Evolutionary conservation across 2,888 invertebrate species (phyloP), one percentile per base, ranked within the genome.

Genomic region (Halictus quadricinctus): DNA sequence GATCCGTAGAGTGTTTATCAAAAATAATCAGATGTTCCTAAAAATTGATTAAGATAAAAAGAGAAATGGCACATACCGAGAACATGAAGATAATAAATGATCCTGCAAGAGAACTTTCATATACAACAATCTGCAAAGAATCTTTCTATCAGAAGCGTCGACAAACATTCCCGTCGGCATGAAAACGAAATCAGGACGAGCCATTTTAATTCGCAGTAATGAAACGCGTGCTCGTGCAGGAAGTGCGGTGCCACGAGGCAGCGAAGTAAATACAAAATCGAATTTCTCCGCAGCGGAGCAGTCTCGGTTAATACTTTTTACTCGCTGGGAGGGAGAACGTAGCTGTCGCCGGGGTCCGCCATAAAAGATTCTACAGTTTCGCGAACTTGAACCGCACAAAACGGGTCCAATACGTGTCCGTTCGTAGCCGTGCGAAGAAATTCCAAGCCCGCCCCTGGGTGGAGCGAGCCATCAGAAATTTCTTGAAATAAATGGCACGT

Each of bases 391-490:
- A 18, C 18, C 36, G 36, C 36, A 36, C 66, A 66, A 36, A 64
- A 15, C 15, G 66, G 36, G 29, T 66, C 66, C 66, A 36, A 66
- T 66, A 66, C 36, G 66, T 36, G 36, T 66, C 66, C 66, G 21
- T 66, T 66, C 36, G 18, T 66, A 29, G 64, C 7, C 66, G 15
- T 3, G 36, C 36, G 66, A 66, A 21, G 66, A 36, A 60, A 64
- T 10, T 36, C 18, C 66, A 18, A 36, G 66, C 66, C 36, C 66
- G 18, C 36, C 66, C 36, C 29, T 29, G 36, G 66, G 36, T 15
- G 36, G 36, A 36, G 29, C 66, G 66, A 66, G 29, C 66, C 36
- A 29, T 66, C 66, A 36, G 66, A 66, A 66, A 66, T 66, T 36
- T 36, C 18, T 8, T 4, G 36, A 66, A 66, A 66, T 66, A 66